Base-by-base conservation (phyloP, 2,113 vertebrate species). In the Uria aalge region DNA sequence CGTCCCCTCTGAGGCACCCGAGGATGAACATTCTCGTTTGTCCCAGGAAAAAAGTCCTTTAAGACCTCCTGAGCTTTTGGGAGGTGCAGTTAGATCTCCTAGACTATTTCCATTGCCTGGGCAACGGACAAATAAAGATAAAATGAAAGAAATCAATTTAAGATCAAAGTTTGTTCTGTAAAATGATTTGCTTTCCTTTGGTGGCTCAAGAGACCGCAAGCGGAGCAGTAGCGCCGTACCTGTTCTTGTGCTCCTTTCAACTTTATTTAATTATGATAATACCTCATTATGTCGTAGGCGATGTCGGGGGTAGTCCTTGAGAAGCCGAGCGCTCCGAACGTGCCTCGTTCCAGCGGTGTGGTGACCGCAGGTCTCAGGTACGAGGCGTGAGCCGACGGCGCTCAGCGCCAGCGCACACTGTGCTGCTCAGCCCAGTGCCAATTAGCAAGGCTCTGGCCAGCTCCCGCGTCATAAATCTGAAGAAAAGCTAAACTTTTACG, bases 301-400 rank as follows among this genome's bases (percentile, higher is more conserved):
- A 4, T 0, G 74, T 1, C 20, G n/a, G 7, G 23, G 38, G 36
- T 3, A 14, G 55, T 13, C 38, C 74, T 12, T 3, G 47, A 17
- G 85, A 22, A 29, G 79, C 45, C 12, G 36, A 4, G 19, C 21
- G 11, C 32, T 3, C 3, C 0, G 13, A 10, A 5, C 12, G 0
- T 1, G 14, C 34, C 77, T 19, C 5, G 6, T 34, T 8, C 8
- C n/a, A 5, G 50, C 10, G 13, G 21, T 4, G 62, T 5, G 19
- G 4, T 3, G 41, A 2, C 63, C 6, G 45, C 43, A 3, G 62
- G 17, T 7, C 36, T 9, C 9, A 3, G 68, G 43, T 3, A 2
- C 4, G 4, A 8, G 43, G 14, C 6, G 34, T 6, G 59, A 62
- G 53, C 64, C 19, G 30, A 3, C 12, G 1, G 32, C 11, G 55